phyloP scores from a whole-genome alignment of 2,888 invertebrate species.

The Papilio elwesi region DNA sequence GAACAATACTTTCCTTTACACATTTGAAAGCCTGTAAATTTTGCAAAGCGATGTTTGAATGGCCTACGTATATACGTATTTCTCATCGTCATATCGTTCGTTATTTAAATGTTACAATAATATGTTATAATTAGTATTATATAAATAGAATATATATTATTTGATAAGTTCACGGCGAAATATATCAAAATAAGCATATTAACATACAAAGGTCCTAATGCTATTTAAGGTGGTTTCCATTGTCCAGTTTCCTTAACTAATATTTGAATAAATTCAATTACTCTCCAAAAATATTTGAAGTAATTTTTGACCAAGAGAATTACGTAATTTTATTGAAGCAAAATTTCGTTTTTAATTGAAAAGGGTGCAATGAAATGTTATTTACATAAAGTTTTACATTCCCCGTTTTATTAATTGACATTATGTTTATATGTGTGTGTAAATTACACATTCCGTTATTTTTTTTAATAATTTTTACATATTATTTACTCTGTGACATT shows the following conservation, averaged over 20 bases:
- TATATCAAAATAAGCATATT: conserved; percentile 4
- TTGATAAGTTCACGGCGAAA: conserved; percentile 9
- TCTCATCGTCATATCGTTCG: neutral
- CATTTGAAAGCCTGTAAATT: neutral
- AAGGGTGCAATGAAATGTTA: conserved; percentile 23
- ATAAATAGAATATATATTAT: neutral
- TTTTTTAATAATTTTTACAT: conserved; percentile 27
- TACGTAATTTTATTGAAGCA: neutral
- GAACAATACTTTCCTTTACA: neutral
- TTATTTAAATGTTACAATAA: neutral
- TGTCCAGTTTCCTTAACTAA: neutral
- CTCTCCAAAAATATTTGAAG: neutral
- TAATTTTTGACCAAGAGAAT: no score
- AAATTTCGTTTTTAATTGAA: neutral
- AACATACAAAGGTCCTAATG: neutral
- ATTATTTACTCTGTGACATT: conserved; percentile 37
- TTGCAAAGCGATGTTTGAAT: neutral
- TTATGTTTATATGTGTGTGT: conserved; percentile 25
- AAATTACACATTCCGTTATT: conserved; percentile 45
- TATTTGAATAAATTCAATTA: neutral
- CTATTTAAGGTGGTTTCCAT: neutral
- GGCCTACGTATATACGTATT: neutral
- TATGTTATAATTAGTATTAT: neutral
- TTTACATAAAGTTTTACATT: conserved; percentile 35
- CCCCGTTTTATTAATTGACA: conserved; percentile 29